Conservation (phyloP, 2,113 vertebrate species). For the Pterocles gutturalis region DNA sequence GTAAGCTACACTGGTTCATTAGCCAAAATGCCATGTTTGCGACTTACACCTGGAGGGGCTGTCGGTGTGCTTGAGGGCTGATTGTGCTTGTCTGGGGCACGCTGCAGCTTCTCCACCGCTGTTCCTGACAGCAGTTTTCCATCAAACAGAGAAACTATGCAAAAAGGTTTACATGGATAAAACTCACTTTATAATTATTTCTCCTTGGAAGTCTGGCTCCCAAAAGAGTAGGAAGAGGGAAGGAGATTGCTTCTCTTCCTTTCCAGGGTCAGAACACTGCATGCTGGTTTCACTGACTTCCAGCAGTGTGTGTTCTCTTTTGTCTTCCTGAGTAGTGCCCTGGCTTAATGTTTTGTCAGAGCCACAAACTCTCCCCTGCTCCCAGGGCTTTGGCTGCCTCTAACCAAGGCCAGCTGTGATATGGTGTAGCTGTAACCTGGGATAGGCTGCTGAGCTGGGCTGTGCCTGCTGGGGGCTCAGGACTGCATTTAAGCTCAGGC, state of each 20-base stretch:
- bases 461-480: accelerated
- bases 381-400: neutral
- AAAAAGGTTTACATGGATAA: neutral
- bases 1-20: neutral
- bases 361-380: neutral
- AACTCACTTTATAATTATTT: neutral
- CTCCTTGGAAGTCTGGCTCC: neutral
- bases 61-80: neutral
- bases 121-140: neutral
- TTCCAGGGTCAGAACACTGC: neutral
- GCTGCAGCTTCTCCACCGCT: neutral
- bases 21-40: neutral
- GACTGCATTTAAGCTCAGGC: neutral
- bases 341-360: neutral
- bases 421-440: neutral
- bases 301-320: accelerated
- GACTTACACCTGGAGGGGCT: neutral
- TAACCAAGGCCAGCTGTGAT: neutral
- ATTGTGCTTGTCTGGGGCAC: neutral
- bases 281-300: neutral
- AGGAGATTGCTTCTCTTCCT: neutral
- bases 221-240: neutral
- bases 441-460: neutral
- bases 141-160: neutral
- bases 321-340: neutral